Conservation (phyloP, 1,140 invertebrate genomes). For the Steinernema khuongi region DNA sequence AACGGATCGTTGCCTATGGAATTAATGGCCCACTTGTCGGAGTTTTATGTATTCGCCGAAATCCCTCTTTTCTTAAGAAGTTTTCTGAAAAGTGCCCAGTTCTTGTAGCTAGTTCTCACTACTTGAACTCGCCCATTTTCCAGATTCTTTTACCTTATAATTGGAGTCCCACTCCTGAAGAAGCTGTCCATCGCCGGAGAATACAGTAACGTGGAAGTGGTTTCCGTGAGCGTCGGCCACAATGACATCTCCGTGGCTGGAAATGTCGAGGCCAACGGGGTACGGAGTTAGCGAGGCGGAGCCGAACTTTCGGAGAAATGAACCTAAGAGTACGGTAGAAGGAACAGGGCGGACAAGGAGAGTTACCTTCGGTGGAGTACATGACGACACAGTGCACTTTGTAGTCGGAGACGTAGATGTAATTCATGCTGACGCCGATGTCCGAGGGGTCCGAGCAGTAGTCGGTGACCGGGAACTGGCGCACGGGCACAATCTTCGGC, state of each 20-base stretch:
- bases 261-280: constrained; percentile 94
- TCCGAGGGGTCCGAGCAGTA: constrained; percentile 94
- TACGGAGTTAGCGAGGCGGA: constrained; percentile 90
- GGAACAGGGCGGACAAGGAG: not conserved
- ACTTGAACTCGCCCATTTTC: not conserved
- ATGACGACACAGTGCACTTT: constrained; percentile 94
- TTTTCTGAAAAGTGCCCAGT: not conserved
- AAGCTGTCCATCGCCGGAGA: constrained; percentile 60
- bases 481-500: constrained; percentile 73
- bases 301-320: constrained; percentile 81
- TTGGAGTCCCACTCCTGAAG: constrained; percentile 80
- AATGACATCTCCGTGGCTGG: constrained; percentile 86
- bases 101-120: not conserved
- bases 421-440: constrained; percentile 80
- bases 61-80: not conserved
- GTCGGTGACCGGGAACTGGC: constrained; percentile 93
- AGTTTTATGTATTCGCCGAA: not conserved
- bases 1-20: constrained; percentile 10
- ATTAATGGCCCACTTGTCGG: constrained; percentile 5
- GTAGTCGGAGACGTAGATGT: constrained; percentile 94
- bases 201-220: constrained; percentile 89
- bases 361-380: constrained; percentile 79
- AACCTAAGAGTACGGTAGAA: constrained; percentile 12
- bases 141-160: constrained; percentile 71
- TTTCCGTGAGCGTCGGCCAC: constrained; percentile 96